Percentiles rank a stretch among this genome's conserved stretches.
Evolutionary conservation across 92 coral and sea anemone species (phyloP).

Genomic region (Palythoa grandiflora): DNA sequence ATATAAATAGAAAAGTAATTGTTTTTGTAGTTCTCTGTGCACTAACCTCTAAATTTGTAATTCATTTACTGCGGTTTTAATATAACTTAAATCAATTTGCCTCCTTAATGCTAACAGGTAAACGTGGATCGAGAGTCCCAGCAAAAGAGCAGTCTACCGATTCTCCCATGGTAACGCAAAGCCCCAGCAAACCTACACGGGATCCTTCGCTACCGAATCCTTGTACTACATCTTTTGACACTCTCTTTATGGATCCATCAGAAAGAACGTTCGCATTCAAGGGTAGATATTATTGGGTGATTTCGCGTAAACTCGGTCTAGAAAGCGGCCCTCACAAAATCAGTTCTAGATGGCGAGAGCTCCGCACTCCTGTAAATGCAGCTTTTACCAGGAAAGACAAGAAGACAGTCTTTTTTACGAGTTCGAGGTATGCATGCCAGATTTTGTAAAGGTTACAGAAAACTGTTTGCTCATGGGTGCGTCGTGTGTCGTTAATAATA

Average conservation of each 20-base stretch:
- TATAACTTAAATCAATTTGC: too few species aligned
- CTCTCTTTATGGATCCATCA: constrained; percentile 54
- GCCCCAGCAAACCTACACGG: constrained; percentile 29
- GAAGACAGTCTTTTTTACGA: constrained; percentile 71
- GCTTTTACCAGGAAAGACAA: constrained; percentile 67
- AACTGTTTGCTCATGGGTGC: too few species aligned
- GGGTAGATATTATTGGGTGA: constrained; percentile 70
- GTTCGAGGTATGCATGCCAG: constrained; percentile 59
- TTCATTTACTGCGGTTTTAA: too few species aligned
- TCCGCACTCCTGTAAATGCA: constrained; percentile 72
- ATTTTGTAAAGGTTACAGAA: not conserved
- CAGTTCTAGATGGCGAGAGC: constrained; percentile 70
- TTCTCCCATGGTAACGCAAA: not conserved
- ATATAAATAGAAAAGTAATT: too few species aligned
- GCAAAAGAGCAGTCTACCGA: not conserved
- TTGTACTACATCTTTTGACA: constrained; percentile 60
- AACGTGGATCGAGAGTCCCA: not conserved
- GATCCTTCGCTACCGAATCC: constrained; percentile 21
- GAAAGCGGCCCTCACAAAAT: constrained; percentile 80
- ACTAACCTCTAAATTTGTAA: too few species aligned
- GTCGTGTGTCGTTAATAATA: too few species aligned
- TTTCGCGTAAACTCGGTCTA: constrained; percentile 56
- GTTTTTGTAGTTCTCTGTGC: too few species aligned
- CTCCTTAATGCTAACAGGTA: not conserved
- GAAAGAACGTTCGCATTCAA: constrained; percentile 74